Percentiles rank a stretch among this genome's conserved stretches.
Conservation (phyloP, 2,888 invertebrate genomes). For the Xanthostigma xanthostigma region DNA sequence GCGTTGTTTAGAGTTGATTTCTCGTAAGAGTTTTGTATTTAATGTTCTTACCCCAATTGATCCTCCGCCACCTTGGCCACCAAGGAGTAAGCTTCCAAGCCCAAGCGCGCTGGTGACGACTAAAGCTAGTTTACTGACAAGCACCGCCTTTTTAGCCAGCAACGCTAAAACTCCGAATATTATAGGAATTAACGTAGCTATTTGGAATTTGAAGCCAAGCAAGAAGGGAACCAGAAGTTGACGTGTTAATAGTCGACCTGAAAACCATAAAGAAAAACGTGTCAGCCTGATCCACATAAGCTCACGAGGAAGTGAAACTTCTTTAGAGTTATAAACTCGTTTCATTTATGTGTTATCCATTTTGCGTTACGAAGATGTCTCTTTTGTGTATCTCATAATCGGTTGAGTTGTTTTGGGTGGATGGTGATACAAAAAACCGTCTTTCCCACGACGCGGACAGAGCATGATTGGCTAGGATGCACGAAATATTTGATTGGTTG, state of each 20-base stretch:
- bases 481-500: too few relatives aligned
- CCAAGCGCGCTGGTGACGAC: slow-evolving; percentile 55
- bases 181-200: slow-evolving; percentile 57
- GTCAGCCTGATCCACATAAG: too few relatives aligned
- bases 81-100: slow-evolving; percentile 29
- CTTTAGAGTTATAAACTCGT: too few relatives aligned
- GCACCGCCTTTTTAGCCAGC: slow-evolving; percentile 61
- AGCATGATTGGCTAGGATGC: too few relatives aligned
- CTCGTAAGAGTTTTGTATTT: slow-evolving; percentile 13
- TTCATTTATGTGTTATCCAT: too few relatives aligned
- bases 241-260: slow-evolving; percentile 55
- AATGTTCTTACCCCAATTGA: slow-evolving; percentile 16
- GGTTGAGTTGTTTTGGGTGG: too few relatives aligned
- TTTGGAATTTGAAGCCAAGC: slow-evolving; percentile 65
- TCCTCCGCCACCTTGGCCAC: slow-evolving; percentile 23
- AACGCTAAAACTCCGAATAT: slow-evolving; percentile 54
- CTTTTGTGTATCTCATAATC: too few relatives aligned
- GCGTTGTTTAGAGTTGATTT: slow-evolving; percentile 14
- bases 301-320: too few relatives aligned
- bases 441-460: too few relatives aligned
- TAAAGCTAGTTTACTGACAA: slow-evolving; percentile 59
- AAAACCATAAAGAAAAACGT: slow-evolving; percentile 23
- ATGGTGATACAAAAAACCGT: too few relatives aligned
- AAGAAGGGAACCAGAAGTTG: slow-evolving; percentile 63
- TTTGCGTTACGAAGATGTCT: too few relatives aligned